Conservation (phyloP, 2,113 vertebrate genomes). For the Sceloporus undulatus region DNA sequence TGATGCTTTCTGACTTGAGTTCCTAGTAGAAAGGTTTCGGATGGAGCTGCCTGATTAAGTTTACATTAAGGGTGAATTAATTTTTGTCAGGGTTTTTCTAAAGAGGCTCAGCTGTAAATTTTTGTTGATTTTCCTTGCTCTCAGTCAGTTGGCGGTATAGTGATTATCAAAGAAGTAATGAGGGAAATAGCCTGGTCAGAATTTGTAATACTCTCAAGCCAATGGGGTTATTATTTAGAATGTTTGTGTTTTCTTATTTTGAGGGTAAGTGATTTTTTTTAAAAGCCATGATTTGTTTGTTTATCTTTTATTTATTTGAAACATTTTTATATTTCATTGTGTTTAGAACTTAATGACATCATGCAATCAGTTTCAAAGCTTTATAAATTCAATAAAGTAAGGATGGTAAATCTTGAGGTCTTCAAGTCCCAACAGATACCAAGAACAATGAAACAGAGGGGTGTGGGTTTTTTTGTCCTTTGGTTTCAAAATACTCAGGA, state of each 20-base stretch:
- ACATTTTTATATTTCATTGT: background rate
- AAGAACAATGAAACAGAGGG: no score
- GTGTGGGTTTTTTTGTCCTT: no score
- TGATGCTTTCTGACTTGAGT: slow-evolving; percentile 38
- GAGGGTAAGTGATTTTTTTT: background rate
- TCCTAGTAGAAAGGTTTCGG: slow-evolving; percentile 16
- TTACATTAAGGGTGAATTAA: background rate
- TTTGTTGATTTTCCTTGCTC: slow-evolving; percentile 38
- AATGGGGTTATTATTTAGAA: background rate
- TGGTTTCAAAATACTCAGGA: no score
- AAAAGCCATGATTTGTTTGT: background rate
- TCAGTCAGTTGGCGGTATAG: slow-evolving; percentile 20
- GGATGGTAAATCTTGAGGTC: no score
- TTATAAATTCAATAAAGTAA: background rate
- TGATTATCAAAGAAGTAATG: slow-evolving; percentile 28
- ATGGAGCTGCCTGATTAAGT: slow-evolving; percentile 25
- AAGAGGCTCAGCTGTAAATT: slow-evolving; percentile 27
- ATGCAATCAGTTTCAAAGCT: background rate
- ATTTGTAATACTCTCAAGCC: slow-evolving; percentile 32
- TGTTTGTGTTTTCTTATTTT: slow-evolving; percentile 33
- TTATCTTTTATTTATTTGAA: background rate
- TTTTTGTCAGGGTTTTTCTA: slow-evolving; percentile 34
- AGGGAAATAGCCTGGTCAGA: slow-evolving; percentile 28
- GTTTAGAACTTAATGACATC: background rate
- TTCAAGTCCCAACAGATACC: no score